Evolutionary conservation across 2,797 vertebrate species (phyloP), one percentile per base, ranked within the genome.

Genomic region (Aratinga solstitialis): DNA sequence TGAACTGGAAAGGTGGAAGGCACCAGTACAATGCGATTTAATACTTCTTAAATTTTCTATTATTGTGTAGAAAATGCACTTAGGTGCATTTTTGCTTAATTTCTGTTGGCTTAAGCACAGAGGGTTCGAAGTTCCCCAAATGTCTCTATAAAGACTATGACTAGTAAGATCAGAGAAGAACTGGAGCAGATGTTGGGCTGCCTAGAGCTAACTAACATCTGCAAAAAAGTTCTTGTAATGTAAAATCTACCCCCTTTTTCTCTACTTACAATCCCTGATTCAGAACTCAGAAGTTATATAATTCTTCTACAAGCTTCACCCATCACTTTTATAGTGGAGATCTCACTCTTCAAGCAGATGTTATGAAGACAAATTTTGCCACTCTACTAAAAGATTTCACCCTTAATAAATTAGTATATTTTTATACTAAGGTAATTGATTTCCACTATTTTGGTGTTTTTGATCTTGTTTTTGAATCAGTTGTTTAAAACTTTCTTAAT

Each of bases 401-500:
- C 23, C 1, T 9, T 42, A 38, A 26, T 62, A 21, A 72, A 81
- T 63, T 19, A 62, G 3, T 12, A 29, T 29, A 43, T 53, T 74
- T 74, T 92, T 76, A 89, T 17, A 66, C 19, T 68, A 75, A 87
- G 30, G 43, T 81, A 93, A 87, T 63, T 68, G 11, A 79, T 93
- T 94, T 91, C 42, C 47, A 72, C 16, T 67, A 56, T 53, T 79
- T 95, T 92, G 20, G 40, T 71, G 67, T 13, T 90, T 87, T 83
- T 92, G 47, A 84, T 76, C 45, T 83, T 81, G 23, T 76, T 94
- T 90, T 29, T 36, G 29, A 75, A 63, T 76, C 73, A 48, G 16
- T 93, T 73, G n/a, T 42, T 94, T 76, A 73, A 95, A 94, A 59
- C 7, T 66, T 38, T n/a, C 17, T 72, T 89, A 54, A 84, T 91